Base-by-base conservation (phyloP, 2,888 invertebrate genomes). In the Nemotelus pantherinus region DNA sequence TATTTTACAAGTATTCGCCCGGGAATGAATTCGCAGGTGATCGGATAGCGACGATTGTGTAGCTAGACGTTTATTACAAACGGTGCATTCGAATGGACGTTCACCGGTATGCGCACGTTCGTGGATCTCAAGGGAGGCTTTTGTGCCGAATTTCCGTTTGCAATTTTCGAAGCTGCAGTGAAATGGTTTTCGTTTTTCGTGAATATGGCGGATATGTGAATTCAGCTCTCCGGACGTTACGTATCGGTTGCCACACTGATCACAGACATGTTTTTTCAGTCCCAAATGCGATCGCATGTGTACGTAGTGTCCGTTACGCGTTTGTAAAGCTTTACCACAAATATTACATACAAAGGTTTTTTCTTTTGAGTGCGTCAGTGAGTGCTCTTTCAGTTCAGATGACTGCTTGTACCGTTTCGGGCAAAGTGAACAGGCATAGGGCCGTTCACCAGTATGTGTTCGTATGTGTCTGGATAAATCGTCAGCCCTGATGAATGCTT, bases 381-480 rank as follows among this genome's bases (percentile, higher is more conserved):
- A 80, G 48, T 82, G 82, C 55, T 82, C 82, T 53, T 82, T 81
- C 41, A 82, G 58, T 57, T 81, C 81, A 2, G 81, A 80, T 47
- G 82, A 80, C 76, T 83, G 83, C 50, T 83, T 83, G 67, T 82
- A 84, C 2, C 79, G 80, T 74, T 84, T 83, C 2, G 80, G 78
- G 57, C 84, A 84, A 0, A 81, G 77, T 2, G 80, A 75, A 76
- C 84, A 84, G 2, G 82, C 76, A 67, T 82, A 84, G 2, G 82
- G 83, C 25, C 82, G 79, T 67, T 83, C 83, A n/a, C 82, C 82
- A 0, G 83, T 83, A 77, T 84, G 84, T 7, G 81, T 82, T 57
- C 83, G 81, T 9, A 81, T 81, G 75, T 84, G 84, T 2, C 83
- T 80, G 55, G 80, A 81, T n/a, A 83, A 65, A 77, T 83, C 83